phyloP scores from a whole-genome alignment of 2,797 vertebrate genomes.

The Mormyrus proboscirostris region DNA sequence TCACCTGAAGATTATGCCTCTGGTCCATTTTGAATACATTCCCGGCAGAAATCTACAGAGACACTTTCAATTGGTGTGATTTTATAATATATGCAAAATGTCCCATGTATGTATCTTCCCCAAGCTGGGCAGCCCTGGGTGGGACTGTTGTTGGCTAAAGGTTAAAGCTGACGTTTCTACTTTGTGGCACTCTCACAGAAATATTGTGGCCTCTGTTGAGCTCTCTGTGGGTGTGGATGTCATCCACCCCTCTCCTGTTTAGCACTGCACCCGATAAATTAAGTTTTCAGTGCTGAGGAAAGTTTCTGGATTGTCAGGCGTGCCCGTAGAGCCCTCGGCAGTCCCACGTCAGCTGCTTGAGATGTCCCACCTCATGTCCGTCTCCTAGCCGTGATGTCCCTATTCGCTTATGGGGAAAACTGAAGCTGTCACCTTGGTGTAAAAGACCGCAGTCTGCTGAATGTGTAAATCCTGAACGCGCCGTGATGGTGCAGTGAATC shows the following conservation, averaged over 20 bases:
- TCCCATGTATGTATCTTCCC: background rate
- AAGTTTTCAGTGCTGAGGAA: background rate
- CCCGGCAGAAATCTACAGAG: background rate
- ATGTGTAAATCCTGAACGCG: background rate
- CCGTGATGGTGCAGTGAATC: background rate
- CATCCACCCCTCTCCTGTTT: background rate
- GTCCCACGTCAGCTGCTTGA: background rate
- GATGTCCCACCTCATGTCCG: background rate
- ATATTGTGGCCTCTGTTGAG: background rate
- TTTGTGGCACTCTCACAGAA: background rate
- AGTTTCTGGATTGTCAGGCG: background rate
- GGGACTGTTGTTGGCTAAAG: background rate
- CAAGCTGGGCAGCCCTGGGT: background rate
- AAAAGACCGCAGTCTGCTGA: conserved; percentile 7
- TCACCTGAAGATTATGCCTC: background rate
- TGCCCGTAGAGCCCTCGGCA: background rate
- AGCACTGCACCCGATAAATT: background rate
- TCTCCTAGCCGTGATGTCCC: background rate
- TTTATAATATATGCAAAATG: conserved; percentile 3
- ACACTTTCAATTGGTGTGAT: background rate
- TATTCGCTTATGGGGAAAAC: background rate
- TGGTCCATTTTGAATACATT: background rate
- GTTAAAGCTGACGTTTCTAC: background rate
- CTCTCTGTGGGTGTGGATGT: background rate
- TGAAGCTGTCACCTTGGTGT: background rate